Conservation (phyloP, 2,888 invertebrate species). For the Epirrhoe alternata region DNA sequence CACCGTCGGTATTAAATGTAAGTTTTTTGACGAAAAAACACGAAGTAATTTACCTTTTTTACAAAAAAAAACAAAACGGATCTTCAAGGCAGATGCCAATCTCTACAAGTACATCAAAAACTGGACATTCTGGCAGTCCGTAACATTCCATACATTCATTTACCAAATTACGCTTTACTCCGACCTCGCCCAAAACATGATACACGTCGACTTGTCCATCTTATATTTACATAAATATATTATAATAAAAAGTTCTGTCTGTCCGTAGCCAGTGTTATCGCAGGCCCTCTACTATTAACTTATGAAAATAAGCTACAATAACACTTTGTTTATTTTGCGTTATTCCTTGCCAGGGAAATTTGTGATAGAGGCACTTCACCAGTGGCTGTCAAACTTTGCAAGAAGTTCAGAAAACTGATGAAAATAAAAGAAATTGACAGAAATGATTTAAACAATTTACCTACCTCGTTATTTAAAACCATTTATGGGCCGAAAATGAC, state of each 20-base stretch:
- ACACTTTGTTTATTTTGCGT: conserved; percentile 83
- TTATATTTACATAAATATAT: conserved; percentile 58
- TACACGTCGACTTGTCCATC: conserved; percentile 45
- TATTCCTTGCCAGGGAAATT: conserved; percentile 76
- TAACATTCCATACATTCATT: conserved; percentile 23
- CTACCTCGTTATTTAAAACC: too few relatives aligned
- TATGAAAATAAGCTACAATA: conserved; percentile 85
- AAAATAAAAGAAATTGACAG: not conserved
- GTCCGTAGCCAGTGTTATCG: conserved; percentile 45
- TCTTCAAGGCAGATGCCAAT: conserved; percentile 27
- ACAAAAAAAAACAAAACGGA: not conserved
- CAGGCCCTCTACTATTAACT: conserved; percentile 74
- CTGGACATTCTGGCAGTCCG: conserved; percentile 1
- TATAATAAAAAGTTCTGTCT: conserved; percentile 56
- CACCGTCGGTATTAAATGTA: too few relatives aligned
- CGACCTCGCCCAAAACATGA: conserved; percentile 31
- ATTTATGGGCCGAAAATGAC: too few relatives aligned
- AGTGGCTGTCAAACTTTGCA: conserved; percentile 59
- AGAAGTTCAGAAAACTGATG: not conserved
- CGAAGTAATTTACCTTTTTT: not conserved
- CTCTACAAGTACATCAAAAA: conserved; percentile 21
- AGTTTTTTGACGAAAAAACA: not conserved
- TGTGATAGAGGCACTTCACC: conserved; percentile 66
- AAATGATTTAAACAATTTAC: too few relatives aligned
- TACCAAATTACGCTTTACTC: conserved; percentile 26